phyloP scores from a whole-genome alignment of 1,140 invertebrate species.

The Drosophila ohnishii region DNA sequence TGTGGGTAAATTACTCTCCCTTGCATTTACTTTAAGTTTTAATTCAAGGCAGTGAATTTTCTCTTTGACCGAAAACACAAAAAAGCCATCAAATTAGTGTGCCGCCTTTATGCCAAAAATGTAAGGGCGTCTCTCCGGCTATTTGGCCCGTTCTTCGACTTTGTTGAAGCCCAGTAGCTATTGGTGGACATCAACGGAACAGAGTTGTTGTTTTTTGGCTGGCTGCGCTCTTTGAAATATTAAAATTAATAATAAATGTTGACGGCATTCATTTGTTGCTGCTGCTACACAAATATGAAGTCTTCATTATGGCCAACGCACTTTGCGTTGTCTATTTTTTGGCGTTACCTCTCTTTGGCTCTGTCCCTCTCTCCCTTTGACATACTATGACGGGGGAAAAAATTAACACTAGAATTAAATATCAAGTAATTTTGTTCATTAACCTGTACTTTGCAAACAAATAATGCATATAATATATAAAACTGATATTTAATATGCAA shows the following conservation, averaged over 20 bases:
- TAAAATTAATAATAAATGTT: conserved; percentile 80
- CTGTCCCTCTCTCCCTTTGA: neutral
- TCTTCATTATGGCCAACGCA: conserved; percentile 57
- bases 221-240: conserved; percentile 68
- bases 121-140: conserved; percentile 5
- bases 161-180: neutral
- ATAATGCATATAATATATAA: too few species aligned
- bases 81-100: conserved; percentile 50
- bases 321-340: conserved; percentile 47
- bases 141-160: neutral
- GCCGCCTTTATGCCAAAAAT: conserved; percentile 42
- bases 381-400: neutral
- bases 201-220: conserved; percentile 22
- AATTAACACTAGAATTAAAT: too few species aligned
- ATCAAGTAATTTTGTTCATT: neutral
- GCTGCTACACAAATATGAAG: conserved; percentile 51
- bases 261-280: conserved; percentile 63
- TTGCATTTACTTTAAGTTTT: neutral
- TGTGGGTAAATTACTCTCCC: neutral
- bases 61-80: neutral
- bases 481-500: too few species aligned
- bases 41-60: neutral
- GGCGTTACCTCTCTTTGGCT: neutral
- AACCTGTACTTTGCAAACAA: neutral
- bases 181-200: conserved; percentile 19